Evolutionary conservation across 2,888 invertebrate species (phyloP), one percentile per base, ranked within the genome.

Genomic region (Eristalis intricaria): DNA sequence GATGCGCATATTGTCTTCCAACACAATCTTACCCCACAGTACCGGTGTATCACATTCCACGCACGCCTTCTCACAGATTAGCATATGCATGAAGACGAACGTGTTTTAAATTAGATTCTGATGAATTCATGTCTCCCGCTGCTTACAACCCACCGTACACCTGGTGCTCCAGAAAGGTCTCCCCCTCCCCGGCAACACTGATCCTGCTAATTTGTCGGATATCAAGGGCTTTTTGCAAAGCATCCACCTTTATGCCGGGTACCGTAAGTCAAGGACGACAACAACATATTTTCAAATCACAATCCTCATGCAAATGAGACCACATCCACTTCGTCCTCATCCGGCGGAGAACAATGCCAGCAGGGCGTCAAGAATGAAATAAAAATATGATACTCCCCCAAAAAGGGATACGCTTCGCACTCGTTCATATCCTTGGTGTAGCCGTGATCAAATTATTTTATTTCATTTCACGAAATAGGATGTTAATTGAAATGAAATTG

Each of bases 401-500:
- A 58, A 11, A 22, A 23, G 23, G 23, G 58, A 23, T 15, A 50
- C 50, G 50, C 26, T 11, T 15, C 4, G 11, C 60, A 23, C 10
- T 23, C 26, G 26, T 26, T 60, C 60, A 60, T 23, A 15, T 60
- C 60, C 60, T 23, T 10, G 8, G 26, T 40, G 29, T 65, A 29
- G 40, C 19, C 7, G 15, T 74, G 64, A 78, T 78, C 29, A 60
- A 29, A 61, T 78, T 60, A 66, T 60, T 56, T 79, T 71, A 76
- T 77, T 76, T 69, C 61, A 64, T 64, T 68, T 80, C 65, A 3
- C 38, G 66, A 80, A 80, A 71, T 61, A 63, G 79, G 40, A 76
- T 63, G 76, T 56, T 85, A 80, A 80, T 85, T 85, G 71, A 85
- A 85, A 80, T 80, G 71, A 85, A 80, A 80, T 85, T 85, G 80